Base-by-base conservation (phyloP, 2,113 vertebrate species). In the Vicugna pacos region DNA sequence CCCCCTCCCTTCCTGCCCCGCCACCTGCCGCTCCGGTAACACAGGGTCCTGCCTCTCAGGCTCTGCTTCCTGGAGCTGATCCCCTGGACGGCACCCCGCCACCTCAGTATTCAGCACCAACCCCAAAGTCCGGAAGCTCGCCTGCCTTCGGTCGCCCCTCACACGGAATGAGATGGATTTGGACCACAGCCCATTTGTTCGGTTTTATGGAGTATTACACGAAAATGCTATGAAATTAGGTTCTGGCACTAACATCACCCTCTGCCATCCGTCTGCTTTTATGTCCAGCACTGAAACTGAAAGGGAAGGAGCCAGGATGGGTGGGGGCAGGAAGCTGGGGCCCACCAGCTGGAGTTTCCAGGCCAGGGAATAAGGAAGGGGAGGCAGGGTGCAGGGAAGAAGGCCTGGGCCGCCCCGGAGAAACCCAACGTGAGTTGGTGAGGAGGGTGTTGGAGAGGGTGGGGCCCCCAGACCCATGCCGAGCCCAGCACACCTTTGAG, bases 151-250 rank as follows among this genome's bases (percentile, higher is more conserved):
- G 30, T 85, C 94, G 90, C 73, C 65, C 62, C n/a, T 79, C 85
- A 89, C 1, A 52, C 91, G 70, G 97, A 98, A 98, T 95, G 97
- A 96, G 96, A 93, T 86, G 80, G 97, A 95, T 97, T 97, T 97
- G 97, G 97, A 89, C 96, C 96, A 91, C 95, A 97, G 96, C 98
- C 97, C 97, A 89, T 97, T 93, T 87, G 97, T 75, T 95, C 84
- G 26, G 97, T 97, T 97, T 97, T 98, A 97, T 92, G 93, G 96
- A 95, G 96, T 95, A 95, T 97, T 96, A 93, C 56, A 86, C 3
- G 54, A 87, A 95, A 97, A 90, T 13, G 83, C 97, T 98, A 92
- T 96, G 97, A 98, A 98, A 97, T 96, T 96, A 91, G 97, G 95
- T 97, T 97, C 97, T 93, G 20, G 19, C 91, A 91, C 84, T 93